Evolutionary conservation across 2,113 vertebrate genomes (phyloP), one percentile per base, ranked within the genome.

Genomic region (Blennius ocellaris): DNA sequence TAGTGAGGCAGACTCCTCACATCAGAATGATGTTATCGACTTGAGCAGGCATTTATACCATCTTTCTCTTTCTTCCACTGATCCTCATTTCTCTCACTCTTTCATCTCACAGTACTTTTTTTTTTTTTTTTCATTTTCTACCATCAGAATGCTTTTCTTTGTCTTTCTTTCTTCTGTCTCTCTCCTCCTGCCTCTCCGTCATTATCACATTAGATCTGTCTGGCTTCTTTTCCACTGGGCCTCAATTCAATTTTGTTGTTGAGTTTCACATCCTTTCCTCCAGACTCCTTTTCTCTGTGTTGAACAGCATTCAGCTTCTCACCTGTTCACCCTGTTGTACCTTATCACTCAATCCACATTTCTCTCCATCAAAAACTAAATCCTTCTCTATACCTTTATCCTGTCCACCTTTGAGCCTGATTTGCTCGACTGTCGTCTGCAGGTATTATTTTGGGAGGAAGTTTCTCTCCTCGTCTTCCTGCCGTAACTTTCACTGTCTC

Each of bases 241-340:
- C 47, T 83, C 83, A 80, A 88, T 90, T 80, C 81, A 81, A 83
- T 88, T 83, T 62, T 69, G 67, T 85, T 75, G 80, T 73, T 71
- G 62, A 58, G 67, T 61, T 75, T 76, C 56, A 54, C 82, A 72
- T 85, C 80, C 66, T 82, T 76, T 89, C 72, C 64, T 73, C 56
- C 52, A 48, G 69, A 79, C 48, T 82, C 21, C 16, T 70, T 73
- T 72, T 43, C 21, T 70, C 60, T 49, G 73, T 52, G 48, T 75
- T 75, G 62, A 60, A 64, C 48, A 64, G 73, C 70, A 48, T 82
- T 75, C 67, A 78, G 52, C 80, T 53, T 78, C 78, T 80, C 81
- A 52, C 68, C 75, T 59, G 30, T 59, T 65, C 69, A 72, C 41
- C 36, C 44, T 56, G 64, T 68, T 59, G 55, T 60, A 52, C 70